Base-by-base conservation (phyloP, 2,888 invertebrate species). In the Pandemis cinnamomeana region DNA sequence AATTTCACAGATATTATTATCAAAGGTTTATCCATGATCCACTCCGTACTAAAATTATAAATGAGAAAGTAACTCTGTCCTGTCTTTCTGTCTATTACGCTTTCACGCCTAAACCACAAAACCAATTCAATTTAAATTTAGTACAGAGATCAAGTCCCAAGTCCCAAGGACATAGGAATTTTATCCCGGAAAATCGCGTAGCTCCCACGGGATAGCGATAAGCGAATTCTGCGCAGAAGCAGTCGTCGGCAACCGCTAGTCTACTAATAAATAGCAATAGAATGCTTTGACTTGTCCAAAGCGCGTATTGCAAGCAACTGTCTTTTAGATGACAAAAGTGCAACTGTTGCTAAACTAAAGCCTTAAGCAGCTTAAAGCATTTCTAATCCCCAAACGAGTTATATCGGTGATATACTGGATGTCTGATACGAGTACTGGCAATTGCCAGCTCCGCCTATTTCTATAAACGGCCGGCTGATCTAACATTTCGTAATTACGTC, bases 401-500 rank as follows among this genome's bases (percentile, higher is more conserved):
- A 55, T 64, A 42, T 46, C 66, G 11, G 74, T 74, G 74, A 71
- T 53, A 70, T 74, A 74, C 74, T 68, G 60, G 74, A 66, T 61
- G 74, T 74, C 66, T 10, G 71, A 61, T 58, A 73, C 69, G 53
- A 67, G 73, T 73, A 58, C 46, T 15, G 60, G 66, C 48, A 51
- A 64, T 46, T n/a, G 27, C 55, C 13, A 41, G 66, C 71, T 66
- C 58, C 71, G 20, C 63, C 70, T 53, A 41, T 42, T 11, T 5
- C 58, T 15, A 60, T 71, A 71, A 60, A 51, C 15, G 41, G 66
- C 51, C 15, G 58, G 5, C 27, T 7, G 69, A 70, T 73, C 66
- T 73, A 73, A 58, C 44, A 67, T 74, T 74, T 74, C 74, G 74
- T 74, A 74, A 74, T 74, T 74, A 71, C 55, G 58, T 58, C 20